Evolutionary conservation across 2,888 invertebrate genomes (phyloP).

Genomic region (Stenodera caucasica): DNA sequence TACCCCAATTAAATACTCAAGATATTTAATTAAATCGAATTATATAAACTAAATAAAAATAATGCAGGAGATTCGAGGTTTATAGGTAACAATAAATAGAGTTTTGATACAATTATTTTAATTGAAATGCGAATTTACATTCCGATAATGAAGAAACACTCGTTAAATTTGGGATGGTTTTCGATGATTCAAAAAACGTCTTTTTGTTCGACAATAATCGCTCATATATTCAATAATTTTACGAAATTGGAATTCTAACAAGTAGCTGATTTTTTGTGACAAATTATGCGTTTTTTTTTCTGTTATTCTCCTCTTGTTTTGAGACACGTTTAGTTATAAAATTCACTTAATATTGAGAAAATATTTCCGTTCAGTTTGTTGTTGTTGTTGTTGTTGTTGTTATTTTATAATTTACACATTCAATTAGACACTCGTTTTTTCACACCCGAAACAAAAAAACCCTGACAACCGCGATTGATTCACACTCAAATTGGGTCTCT

Average conservation of each 20-base stretch:
- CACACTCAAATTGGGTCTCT: neutral
- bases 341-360: neutral
- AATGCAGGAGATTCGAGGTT: too few relatives aligned
- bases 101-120: slow-evolving; percentile 24
- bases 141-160: slow-evolving; percentile 28
- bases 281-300: too few relatives aligned
- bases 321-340: neutral
- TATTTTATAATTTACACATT: neutral
- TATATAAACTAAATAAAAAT: too few relatives aligned
- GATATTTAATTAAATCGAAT: too few relatives aligned
- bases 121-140: slow-evolving; percentile 34
- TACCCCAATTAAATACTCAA: too few relatives aligned
- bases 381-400: neutral
- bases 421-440: too few relatives aligned
- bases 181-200: slow-evolving; percentile 19
- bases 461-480: slow-evolving; percentile 14
- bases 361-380: neutral
- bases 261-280: too few relatives aligned
- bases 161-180: slow-evolving; percentile 9
- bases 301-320: neutral
- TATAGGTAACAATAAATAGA: too few relatives aligned
- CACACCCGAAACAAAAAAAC: neutral
- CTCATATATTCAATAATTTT: neutral
- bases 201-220: slow-evolving; percentile 18
- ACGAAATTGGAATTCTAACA: too few relatives aligned